Conservation (phyloP, 2,888 invertebrate genomes). For the Napeogenes inachia region DNA sequence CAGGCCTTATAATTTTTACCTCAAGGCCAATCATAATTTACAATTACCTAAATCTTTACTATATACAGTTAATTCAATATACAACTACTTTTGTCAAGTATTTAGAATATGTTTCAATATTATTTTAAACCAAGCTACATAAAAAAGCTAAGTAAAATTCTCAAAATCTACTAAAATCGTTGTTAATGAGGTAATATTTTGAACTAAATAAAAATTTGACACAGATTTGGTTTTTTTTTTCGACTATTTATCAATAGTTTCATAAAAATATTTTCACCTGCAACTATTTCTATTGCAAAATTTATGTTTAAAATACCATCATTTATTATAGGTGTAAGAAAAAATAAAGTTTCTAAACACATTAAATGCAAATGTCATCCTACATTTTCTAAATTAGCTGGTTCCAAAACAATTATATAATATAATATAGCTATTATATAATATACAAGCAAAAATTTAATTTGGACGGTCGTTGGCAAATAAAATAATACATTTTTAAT, state of each 20-base stretch:
- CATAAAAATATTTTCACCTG: too few relatives aligned
- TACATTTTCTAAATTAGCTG: too few relatives aligned
- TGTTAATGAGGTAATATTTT: constrained; percentile 20
- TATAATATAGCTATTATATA: not conserved
- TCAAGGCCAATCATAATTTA: too few relatives aligned
- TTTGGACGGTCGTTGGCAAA: constrained; percentile 1
- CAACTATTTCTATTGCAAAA: too few relatives aligned
- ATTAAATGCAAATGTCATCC: too few relatives aligned
- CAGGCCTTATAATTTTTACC: too few relatives aligned
- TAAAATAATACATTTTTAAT: not conserved
- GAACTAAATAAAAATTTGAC: constrained; percentile 20
- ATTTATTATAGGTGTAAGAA: too few relatives aligned
- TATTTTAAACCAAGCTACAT: constrained; percentile 12
- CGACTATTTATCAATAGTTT: too few relatives aligned
- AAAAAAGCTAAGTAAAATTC: constrained; percentile 9
- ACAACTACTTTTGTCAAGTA: constrained; percentile 3
- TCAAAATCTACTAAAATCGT: constrained; percentile 27
- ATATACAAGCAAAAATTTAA: constrained; percentile 1
- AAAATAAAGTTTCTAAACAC: too few relatives aligned
- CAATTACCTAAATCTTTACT: not conserved
- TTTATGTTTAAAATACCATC: too few relatives aligned
- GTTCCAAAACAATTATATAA: not conserved
- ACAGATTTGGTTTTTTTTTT: constrained; percentile 8
- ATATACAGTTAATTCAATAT: not conserved
- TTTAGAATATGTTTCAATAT: too few relatives aligned